A percentile compares a stretch with the other conserved stretches of the same genome.
Evolutionary conservation across 2,113 vertebrate species (phyloP).

Genomic region (Dolichallabes microphthalmus): DNA sequence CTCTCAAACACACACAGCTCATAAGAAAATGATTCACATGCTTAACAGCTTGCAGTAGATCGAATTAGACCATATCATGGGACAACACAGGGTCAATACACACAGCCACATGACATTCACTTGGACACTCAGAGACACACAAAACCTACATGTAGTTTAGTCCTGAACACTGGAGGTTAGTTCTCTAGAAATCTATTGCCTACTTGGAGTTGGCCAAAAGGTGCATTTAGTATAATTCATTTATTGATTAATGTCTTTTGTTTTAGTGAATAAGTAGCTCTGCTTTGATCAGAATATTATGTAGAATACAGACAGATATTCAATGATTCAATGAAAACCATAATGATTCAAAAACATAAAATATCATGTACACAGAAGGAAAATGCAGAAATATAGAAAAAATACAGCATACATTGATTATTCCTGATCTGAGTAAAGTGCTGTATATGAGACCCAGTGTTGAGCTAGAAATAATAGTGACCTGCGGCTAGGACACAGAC

Average conservation of each 20-base stretch:
- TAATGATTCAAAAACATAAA: background rate
- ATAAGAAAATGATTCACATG: conserved; percentile 38
- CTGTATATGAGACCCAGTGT: background rate
- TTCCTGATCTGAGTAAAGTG: conserved; percentile 1
- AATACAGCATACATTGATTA: background rate
- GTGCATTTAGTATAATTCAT: background rate
- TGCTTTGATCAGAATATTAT: background rate
- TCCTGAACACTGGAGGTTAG: background rate
- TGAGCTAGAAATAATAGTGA: background rate
- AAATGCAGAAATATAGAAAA: background rate
- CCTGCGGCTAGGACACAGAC: background rate
- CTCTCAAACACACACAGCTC: background rate
- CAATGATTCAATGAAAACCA: too few relatives aligned
- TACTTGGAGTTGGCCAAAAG: background rate
- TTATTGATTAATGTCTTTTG: background rate
- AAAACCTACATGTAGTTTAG: background rate
- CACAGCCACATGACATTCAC: conserved; percentile 24
- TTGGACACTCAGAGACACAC: conserved; percentile 6
- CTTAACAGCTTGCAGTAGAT: conserved; percentile 25
- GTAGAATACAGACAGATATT: background rate
- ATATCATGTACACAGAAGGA: background rate
- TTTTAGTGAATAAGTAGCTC: background rate
- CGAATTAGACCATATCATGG: conserved; percentile 32
- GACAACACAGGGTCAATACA: conserved; percentile 29
- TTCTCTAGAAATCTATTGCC: background rate